Conservation (phyloP, 2,888 invertebrate genomes). For the Emmelina monodactyla region DNA sequence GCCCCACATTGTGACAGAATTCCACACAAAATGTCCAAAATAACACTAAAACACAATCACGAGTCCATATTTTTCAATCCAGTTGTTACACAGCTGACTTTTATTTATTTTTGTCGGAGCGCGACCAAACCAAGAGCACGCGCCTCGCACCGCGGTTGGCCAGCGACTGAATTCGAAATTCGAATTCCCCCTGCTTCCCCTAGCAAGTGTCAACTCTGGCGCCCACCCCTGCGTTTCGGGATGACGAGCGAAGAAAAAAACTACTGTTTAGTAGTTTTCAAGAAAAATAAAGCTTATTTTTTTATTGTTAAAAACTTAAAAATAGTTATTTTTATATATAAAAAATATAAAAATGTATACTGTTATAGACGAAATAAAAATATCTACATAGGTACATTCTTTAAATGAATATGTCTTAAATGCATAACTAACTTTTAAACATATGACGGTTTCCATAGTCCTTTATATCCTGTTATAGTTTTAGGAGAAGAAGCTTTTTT, state of each 20-base stretch:
- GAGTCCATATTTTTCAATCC: conserved; percentile 37
- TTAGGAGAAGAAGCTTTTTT: too few species aligned
- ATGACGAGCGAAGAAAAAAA: conserved; percentile 13
- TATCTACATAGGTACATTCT: too few species aligned
- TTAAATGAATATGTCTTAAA: too few species aligned
- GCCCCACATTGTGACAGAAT: conserved; percentile 44
- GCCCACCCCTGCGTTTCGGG: conserved; percentile 28
- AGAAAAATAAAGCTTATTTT: too few species aligned
- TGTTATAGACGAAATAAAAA: too few species aligned
- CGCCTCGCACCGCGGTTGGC: conserved; percentile 16
- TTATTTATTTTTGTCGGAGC: conserved; percentile 7
- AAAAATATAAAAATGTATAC: too few species aligned
- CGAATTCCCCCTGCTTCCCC: conserved; percentile 14
- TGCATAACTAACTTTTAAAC: too few species aligned
- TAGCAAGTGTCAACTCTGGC: conserved; percentile 9
- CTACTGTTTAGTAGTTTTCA: too few species aligned
- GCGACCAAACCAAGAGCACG: conserved; percentile 11
- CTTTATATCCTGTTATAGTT: too few species aligned
- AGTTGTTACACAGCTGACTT: conserved; percentile 25
- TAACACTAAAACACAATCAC: conserved; percentile 23
- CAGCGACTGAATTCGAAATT: conserved; percentile 20
- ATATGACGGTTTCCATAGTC: too few species aligned
- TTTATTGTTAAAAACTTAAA: too few species aligned
- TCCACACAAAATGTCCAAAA: conserved; percentile 16
- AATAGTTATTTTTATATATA: too few species aligned